phyloP scores from a whole-genome alignment of 2,888 invertebrate species.

The Zygaena filipendulae region DNA sequence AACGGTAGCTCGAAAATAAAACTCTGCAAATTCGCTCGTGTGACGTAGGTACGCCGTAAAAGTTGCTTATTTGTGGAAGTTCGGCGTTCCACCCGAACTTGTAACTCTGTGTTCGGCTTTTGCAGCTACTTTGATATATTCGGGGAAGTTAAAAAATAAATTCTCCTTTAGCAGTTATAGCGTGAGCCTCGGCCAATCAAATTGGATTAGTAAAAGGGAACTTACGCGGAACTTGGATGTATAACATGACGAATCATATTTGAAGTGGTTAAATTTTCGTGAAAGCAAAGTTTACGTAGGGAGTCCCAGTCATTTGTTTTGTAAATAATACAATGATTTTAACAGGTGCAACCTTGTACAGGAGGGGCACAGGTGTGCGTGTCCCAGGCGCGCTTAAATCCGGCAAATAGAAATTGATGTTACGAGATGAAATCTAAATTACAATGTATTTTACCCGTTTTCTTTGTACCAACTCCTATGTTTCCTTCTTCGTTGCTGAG shows the following conservation, averaged over 20 bases:
- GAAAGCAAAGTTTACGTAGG: too few relatives aligned
- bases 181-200: background rate
- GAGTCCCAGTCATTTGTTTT: too few relatives aligned
- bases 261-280: too few relatives aligned
- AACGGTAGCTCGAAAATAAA: slow-evolving; percentile 32
- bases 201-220: slow-evolving; percentile 5
- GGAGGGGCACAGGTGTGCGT: slow-evolving; percentile 44
- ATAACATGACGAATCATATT: too few relatives aligned
- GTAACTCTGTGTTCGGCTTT: slow-evolving; percentile 21
- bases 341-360: too few relatives aligned
- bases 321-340: too few relatives aligned
- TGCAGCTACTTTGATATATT: slow-evolving; percentile 21
- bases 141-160: slow-evolving; percentile 27
- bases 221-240: too few relatives aligned
- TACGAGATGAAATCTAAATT: slow-evolving; percentile 47
- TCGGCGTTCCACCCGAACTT: slow-evolving; percentile 31
- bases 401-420: slow-evolving; percentile 57
- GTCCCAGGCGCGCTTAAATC: slow-evolving; percentile 42
- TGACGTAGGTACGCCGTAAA: slow-evolving; percentile 30
- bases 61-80: slow-evolving; percentile 31
- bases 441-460: slow-evolving; percentile 52
- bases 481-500: too few relatives aligned
- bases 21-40: slow-evolving; percentile 28
- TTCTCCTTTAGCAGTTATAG: slow-evolving; percentile 8
- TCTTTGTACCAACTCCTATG: too few relatives aligned